Evolutionary conservation across 2,797 vertebrate genomes (phyloP), one percentile per base, ranked within the genome.

Genomic region (Nyctalus aviator): DNA sequence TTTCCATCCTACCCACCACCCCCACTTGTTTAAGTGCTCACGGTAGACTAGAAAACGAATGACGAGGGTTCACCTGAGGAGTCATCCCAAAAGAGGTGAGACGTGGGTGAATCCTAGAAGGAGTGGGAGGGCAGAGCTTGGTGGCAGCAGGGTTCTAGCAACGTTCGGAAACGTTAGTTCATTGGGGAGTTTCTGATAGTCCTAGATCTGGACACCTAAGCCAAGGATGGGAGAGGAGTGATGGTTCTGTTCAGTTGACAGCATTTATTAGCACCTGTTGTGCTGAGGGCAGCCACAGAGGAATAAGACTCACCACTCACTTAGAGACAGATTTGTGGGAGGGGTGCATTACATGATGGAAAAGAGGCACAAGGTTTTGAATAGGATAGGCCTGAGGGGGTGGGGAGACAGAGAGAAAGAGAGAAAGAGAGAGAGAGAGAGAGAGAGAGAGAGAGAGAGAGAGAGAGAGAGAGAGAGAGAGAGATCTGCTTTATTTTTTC

Each of bases 401-500:
- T 9, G 10, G 44, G 11, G 46, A 50, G 62, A 18, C 10, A 73
- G 35, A 85, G 44, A 14, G 44, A 90, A 11, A 37, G 37, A 90
- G 72, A 15, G 46, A 86, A 64, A 25, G 46, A 90, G 44, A 48
- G 46, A 50, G 62, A 18, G 17, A 73, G 35, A 85, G 53, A 20
- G 44, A 90, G 72, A 25, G 44, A 90, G 72, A 25, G 44, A 90
- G 72, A 25, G 35, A 90, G 72, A 21, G 46, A 86, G 72, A 27
- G 46, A 90, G 72, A 27, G 35, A 90, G 64, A 15, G 27, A 14
- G 59, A 35, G 30, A 11, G 15, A 20, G 17, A 23, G 14, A 79
- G 46, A 82, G 64, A 21, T 50, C 18, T 91, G 57, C 66, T 91
- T 91, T 88, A 18, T 25, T 81, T 81, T 79, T 84, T 32, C 17